Base-by-base conservation (phyloP, 2,888 invertebrate genomes). In the Himalopsyche anomala region DNA sequence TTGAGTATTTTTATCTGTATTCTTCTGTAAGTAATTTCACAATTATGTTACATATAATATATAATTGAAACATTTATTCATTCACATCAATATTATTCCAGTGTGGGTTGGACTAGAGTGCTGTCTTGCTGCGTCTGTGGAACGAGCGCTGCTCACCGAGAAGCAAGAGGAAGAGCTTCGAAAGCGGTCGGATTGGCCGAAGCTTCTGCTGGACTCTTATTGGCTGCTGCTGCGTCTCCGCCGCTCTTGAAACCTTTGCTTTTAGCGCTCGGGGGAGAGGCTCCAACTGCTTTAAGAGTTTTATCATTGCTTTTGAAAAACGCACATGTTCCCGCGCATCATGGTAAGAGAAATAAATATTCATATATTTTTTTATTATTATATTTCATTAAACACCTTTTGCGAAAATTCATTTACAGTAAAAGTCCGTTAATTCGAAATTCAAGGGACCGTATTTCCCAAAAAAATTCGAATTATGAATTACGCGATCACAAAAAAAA, bases 41-140 rank as follows among this genome's bases (percentile, higher is more conserved):
- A 69, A 69, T 15, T n/a, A 74, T 74, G 12, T 74, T 9, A 38
- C 1, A 5, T 19, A 4, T 11, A 74, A 74, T 36, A 2, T 36
- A 15, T 4, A 3, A 4, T 51, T 15, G 4, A 45, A 15, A 51
- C 12, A 51, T 51, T 45, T 87, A 82, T 38, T 74, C 38, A 28
- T 38, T 80, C n/a, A 79, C 80, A 87, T 82, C 81, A 86, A 87
- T 86, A 85, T 87, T 62, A 81, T 87, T 19, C 83, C 90, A 96
- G 97, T 91, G 94, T 97, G 90, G 96, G 97, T 87, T 98, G 98
- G 98, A 94, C 98, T 88, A 93, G 96, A 88, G 94, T 98, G 88
- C 92, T 98, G 79, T 95, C 97, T 89, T 96, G 96, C 90, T 97
- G 97, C 90, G 94, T 97, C 88, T 95, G 95, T 82, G 92, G 91